Base-by-base conservation (phyloP, 1,140 invertebrate species). In the Neodiprion lecontei region DNA sequence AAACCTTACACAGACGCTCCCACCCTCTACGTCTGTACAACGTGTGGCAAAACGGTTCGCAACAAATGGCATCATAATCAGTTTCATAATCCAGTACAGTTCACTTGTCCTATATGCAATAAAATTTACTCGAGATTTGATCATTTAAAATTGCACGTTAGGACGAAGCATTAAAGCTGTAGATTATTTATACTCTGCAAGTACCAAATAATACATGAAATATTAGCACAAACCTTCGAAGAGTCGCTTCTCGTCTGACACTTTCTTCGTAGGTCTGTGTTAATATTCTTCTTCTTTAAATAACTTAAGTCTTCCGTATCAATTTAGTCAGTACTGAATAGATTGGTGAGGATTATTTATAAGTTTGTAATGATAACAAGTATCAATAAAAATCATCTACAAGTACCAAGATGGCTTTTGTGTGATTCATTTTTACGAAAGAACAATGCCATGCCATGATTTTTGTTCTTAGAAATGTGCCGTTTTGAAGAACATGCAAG, bases 31-130 rank as follows among this genome's bases (percentile, higher is more conserved):
- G 53, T 4, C 7, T 61, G 53, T 61, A 61, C 53, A 61, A 61
- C 53, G 9, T 61, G 53, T 17, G 53, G 53, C 11, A 61, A 61
- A 61, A 61, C 53, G 53, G 53, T 61, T 21, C 67, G 67, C 67
- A 69, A 69, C 67, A 69, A 69, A 11, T 69, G 67, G 53, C 53
- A 61, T 21, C 67, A 47, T 21, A 69, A 69, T 21, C 17, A 69
- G 67, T 69, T 21, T 69, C 67, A 69, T 23, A 69, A 69, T 69
- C 67, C 67, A 69, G 67, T 69, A 14, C 67, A 69, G 67, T 69
- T 69, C 17, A 7, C 67, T 21, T 69, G 67, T 47, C 67, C 4
- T 23, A 61, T 69, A 69, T 69, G 67, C 67, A 69, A 69, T 61
- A 61, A 61, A 14, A 61, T 61, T 61, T 14, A 61, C 53, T 14